A percentile compares a stretch with the other conserved stretches of the same genome.
Evolutionary conservation across 2,113 vertebrate genomes (phyloP).

Genomic region (Eidolon helvum): DNA sequence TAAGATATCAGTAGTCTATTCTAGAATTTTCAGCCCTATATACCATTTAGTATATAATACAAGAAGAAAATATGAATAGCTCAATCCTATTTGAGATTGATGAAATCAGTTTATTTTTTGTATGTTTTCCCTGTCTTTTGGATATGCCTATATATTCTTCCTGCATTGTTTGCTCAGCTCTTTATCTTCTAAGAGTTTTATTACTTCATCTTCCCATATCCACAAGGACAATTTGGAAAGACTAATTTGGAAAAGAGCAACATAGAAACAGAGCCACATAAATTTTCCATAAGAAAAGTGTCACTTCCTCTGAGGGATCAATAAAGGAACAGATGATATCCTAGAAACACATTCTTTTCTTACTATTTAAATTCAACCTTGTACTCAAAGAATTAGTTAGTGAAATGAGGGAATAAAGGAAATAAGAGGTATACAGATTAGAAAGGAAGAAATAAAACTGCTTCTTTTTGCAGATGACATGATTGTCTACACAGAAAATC

Average conservation of each 20-base stretch:
- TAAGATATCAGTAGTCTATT: background rate
- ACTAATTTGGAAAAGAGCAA: background rate
- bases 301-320: background rate
- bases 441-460: background rate
- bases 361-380: background rate
- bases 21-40: background rate
- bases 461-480: background rate
- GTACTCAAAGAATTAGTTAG: background rate
- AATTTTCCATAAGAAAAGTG: background rate
- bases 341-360: background rate
- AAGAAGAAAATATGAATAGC: background rate
- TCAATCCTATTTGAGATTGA: background rate
- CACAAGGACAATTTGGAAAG: background rate
- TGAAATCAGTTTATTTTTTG: background rate
- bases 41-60: background rate
- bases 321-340: background rate
- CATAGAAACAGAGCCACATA: background rate
- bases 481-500: background rate
- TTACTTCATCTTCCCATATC: background rate
- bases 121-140: background rate
- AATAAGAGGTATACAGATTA: background rate
- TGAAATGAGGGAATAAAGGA: background rate
- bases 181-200: background rate
- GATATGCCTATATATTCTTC: background rate
- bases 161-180: background rate